Percentiles rank a stretch among this genome's conserved stretches.
Evolutionary conservation across 2,888 invertebrate genomes (phyloP).

Genomic region (Ptychoptera contaminata): DNA sequence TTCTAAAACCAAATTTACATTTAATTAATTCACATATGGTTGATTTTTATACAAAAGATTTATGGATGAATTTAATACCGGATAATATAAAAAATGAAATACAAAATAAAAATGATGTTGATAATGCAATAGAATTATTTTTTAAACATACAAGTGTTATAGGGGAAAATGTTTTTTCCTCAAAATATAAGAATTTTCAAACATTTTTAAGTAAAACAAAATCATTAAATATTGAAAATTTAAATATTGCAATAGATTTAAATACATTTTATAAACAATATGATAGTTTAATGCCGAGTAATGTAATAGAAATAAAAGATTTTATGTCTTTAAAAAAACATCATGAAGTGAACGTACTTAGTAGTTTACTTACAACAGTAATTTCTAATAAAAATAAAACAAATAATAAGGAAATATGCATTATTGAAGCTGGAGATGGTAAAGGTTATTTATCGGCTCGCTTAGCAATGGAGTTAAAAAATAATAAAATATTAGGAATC

Average conservation of each 20-base stretch:
- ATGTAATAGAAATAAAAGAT: conserved; percentile 38
- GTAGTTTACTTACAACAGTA: conserved; percentile 36
- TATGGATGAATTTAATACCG: conserved; percentile 47
- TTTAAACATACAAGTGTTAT: conserved; percentile 33
- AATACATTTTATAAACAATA: background rate
- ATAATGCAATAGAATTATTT: conserved; percentile 32
- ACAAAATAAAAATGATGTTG: conserved; percentile 24
- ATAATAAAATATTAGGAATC: conserved; percentile 60
- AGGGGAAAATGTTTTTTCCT: too few relatives aligned
- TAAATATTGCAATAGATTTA: too few relatives aligned
- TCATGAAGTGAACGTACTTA: conserved; percentile 52
- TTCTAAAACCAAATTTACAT: conserved; percentile 40
- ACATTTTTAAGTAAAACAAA: too few relatives aligned
- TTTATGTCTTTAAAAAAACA: conserved; percentile 70
- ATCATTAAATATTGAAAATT: conserved; percentile 4
- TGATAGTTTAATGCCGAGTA: conserved; percentile 12
- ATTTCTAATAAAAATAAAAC: conserved; percentile 36
- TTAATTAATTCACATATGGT: conserved; percentile 67
- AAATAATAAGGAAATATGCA: conserved; percentile 20
- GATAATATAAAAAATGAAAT: conserved; percentile 35
- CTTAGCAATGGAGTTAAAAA: conserved; percentile 47
- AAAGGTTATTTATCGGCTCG: conserved; percentile 71
- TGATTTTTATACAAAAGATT: conserved; percentile 47
- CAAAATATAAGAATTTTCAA: background rate
- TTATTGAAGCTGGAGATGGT: conserved; percentile 80